phyloP scores from a whole-genome alignment of 2,797 vertebrate species.

The Alosa sapidissima region DNA sequence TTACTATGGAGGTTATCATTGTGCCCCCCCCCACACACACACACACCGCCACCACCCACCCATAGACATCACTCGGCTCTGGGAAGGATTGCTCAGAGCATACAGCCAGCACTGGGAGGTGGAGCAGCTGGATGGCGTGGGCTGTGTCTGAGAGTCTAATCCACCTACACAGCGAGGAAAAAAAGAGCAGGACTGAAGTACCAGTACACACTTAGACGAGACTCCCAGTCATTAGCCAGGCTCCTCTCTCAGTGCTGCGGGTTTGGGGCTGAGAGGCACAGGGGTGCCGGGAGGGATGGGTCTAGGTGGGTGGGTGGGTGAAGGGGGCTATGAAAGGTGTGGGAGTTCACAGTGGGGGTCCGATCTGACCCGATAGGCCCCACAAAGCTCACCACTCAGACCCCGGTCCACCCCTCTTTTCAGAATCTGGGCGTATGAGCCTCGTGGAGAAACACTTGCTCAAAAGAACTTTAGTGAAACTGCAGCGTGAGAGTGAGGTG shows the following conservation, averaged over 20 bases:
- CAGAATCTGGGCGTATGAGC: slow-evolving; percentile 30
- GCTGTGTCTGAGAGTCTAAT: slow-evolving; percentile 12
- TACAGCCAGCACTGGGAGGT: not conserved
- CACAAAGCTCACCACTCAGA: slow-evolving; percentile 51
- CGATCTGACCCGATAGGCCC: slow-evolving; percentile 47
- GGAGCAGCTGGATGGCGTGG: not conserved
- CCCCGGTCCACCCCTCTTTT: slow-evolving; percentile 44
- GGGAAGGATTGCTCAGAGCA: not conserved
- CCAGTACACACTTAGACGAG: not conserved
- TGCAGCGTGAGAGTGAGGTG: not conserved
- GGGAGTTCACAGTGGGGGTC: slow-evolving; percentile 49
- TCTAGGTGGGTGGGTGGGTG: slow-evolving; percentile 23
- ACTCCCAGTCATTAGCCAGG: slow-evolving; percentile 45
- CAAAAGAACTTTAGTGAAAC: slow-evolving; percentile 29
- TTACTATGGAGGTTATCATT: not conserved
- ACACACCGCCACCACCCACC: slow-evolving; percentile 23
- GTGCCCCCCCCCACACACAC: slow-evolving; percentile 9
- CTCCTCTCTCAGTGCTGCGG: slow-evolving; percentile 45
- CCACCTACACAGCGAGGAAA: slow-evolving; percentile 28
- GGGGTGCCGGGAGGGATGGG: not conserved
- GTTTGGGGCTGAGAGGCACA: slow-evolving; percentile 32
- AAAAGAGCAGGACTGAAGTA: not conserved
- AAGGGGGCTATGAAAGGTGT: slow-evolving; percentile 41
- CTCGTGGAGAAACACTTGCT: slow-evolving; percentile 35
- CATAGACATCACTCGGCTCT: not conserved